Evolutionary conservation across 2,797 vertebrate species (phyloP).

Genomic region (Peromyscus nudipes): DNA sequence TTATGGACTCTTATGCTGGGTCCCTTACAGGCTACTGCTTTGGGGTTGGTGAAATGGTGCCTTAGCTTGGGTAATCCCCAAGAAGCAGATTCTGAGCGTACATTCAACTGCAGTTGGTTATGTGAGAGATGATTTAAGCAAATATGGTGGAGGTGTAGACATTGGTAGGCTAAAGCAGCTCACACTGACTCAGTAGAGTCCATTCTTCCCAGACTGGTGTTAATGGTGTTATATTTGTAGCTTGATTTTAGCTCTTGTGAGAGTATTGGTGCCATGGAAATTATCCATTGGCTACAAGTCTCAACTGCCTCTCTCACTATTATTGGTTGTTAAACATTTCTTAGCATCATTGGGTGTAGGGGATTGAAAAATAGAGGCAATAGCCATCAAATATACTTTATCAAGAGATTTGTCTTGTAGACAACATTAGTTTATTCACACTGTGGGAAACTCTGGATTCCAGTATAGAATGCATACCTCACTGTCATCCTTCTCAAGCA

Average conservation of each 20-base stretch:
- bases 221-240: neutral
- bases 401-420: neutral
- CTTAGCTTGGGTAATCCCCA: neutral
- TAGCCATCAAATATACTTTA: neutral
- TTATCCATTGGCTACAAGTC: neutral
- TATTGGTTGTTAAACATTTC: slow-evolving; percentile 27
- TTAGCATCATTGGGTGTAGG: neutral
- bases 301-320: rapidly evolving
- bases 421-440: neutral
- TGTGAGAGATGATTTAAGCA: neutral
- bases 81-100: neutral
- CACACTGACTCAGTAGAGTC: neutral
- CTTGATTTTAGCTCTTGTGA: slow-evolving; percentile 8
- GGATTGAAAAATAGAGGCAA: neutral
- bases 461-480: neutral
- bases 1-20: neutral
- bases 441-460: neutral
- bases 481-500: neutral
- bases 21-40: neutral
- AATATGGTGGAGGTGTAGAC: neutral
- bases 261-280: neutral
- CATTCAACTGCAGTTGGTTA: neutral
- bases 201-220: neutral
- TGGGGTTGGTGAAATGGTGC: neutral
- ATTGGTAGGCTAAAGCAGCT: neutral